A percentile compares a stretch with the other conserved stretches of the same genome.
Conservation (phyloP, 92 coral and sea anemone genomes). For the Micromussa lordhowensis region DNA sequence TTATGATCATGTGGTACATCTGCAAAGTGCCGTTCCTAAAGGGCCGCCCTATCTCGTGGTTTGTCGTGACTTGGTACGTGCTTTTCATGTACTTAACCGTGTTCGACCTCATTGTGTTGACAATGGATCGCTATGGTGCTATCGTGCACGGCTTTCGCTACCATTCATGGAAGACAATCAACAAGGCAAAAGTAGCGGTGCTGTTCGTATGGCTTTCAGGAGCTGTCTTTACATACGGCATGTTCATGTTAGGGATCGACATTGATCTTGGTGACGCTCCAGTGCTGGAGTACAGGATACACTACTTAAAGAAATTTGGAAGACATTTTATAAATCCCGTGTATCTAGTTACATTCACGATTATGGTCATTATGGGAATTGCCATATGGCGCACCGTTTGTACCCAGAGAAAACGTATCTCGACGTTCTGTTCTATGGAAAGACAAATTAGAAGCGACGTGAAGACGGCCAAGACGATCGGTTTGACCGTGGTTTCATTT, state of each 20-base stretch:
- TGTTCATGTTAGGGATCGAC: constrained; percentile 63
- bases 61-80: constrained; percentile 58
- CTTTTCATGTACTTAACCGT: constrained; percentile 67
- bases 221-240: constrained; percentile 49
- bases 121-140: constrained; percentile 84
- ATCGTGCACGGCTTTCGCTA: constrained; percentile 76
- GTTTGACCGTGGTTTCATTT: constrained; percentile 65
- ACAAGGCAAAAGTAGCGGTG: constrained; percentile 68
- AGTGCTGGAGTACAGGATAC: constrained; percentile 65
- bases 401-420: constrained; percentile 9
- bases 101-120: constrained; percentile 64
- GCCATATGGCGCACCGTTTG: constrained; percentile 66
- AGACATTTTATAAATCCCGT: constrained; percentile 71
- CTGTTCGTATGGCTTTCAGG: constrained; percentile 61
- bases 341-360: constrained; percentile 57
- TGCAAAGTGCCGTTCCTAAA: constrained; percentile 60
- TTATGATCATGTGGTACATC: constrained; percentile 73
- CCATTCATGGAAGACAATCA: constrained; percentile 75
- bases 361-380: constrained; percentile 52
- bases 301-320: constrained; percentile 66
- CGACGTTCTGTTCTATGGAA: constrained; percentile 33
- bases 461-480: constrained; percentile 77
- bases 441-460: constrained; percentile 56
- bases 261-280: constrained; percentile 69
- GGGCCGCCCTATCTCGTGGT: constrained; percentile 69